These are phyloP conservation scores for Hystrix cristata DNA, from an alignment of 2,113 vertebrate genomes.

Conservation along the genomic window DNA sequence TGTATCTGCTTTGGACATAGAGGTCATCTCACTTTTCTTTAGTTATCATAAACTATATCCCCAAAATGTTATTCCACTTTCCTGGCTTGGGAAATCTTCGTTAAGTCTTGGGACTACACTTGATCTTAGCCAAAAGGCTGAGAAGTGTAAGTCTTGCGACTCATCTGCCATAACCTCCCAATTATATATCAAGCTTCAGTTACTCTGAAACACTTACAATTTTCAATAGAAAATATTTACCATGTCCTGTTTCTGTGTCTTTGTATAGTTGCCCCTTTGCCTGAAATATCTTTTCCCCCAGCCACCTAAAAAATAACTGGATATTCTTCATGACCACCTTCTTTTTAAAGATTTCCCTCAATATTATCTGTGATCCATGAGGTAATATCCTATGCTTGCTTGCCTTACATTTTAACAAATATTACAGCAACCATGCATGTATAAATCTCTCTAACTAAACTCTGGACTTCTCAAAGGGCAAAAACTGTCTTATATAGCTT, in stretches of 20 bases:
- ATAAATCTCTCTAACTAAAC: background rate
- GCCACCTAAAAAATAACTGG: background rate
- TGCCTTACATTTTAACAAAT: background rate
- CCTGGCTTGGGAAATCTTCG: background rate
- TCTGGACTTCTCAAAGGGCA: background rate
- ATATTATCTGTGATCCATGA: background rate
- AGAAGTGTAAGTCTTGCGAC: background rate
- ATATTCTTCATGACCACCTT: background rate
- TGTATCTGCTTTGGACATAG: background rate
- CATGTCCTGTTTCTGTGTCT: background rate
- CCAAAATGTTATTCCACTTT: constrained; percentile 13
- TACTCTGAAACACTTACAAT: background rate
- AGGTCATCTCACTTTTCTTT: background rate
- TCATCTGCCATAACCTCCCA: background rate
- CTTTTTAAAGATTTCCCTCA: background rate
- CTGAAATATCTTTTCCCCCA: background rate
- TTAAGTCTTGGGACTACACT: background rate
- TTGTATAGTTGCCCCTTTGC: background rate
- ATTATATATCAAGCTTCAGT: background rate
- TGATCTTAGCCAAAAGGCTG: background rate
- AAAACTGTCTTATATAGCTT: background rate
- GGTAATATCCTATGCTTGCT: background rate
- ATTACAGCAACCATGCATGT: background rate
- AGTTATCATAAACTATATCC: background rate
- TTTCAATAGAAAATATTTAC: background rate